Evolutionary conservation across 1,140 invertebrate species (phyloP), one percentile per base, ranked within the genome.

Genomic region (Gonatopus flavifemur): DNA sequence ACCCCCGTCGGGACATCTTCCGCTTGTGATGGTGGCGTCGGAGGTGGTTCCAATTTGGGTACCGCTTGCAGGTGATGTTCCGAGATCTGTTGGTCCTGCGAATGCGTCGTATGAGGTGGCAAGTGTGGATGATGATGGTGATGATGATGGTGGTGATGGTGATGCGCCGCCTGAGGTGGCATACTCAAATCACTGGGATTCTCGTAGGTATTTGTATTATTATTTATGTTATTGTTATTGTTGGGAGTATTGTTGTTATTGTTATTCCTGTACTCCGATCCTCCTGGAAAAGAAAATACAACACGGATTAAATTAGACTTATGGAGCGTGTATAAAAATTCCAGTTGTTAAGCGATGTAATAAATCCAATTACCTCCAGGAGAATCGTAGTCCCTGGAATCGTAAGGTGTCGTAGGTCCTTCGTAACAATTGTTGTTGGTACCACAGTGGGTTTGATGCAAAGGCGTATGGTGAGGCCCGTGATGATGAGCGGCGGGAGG

Each of bases 1-100:
- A 85, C 81, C 12, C 66, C 71, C 13, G 57, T 77, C 2, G 71
- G 72, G 1, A 66, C 68, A 35, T 69, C 82, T 53, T 78, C 74
- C 10, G 67, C 62, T 22, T 77, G 74, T 5, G 76, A 67, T 15
- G 78, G 79, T 12, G 81, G 79, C 25, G 80, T 76, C 33, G 77
- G 77, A 1, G 80, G 73, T 13, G 81, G 81, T 59, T 82, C 80
- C 44, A 81, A 57, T 64, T 83, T 82, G 33, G 81, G 81, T 50
- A 81, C 74, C 13, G 80, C 69, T 48, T 80, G 79, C 50, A 71
- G 46, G 1, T 64, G 63, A n/a, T 66, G 50, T 0, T 64, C 55
- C 9, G 57, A 50, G 32, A 58, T 55, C 10, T 72, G 66, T 12
- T 69, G 67, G 0, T 73, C 65, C 32, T 71, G 66, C 8, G 66